Evolutionary conservation across 1,140 invertebrate species (phyloP).

Genomic region (Zaprionus taronus): DNA sequence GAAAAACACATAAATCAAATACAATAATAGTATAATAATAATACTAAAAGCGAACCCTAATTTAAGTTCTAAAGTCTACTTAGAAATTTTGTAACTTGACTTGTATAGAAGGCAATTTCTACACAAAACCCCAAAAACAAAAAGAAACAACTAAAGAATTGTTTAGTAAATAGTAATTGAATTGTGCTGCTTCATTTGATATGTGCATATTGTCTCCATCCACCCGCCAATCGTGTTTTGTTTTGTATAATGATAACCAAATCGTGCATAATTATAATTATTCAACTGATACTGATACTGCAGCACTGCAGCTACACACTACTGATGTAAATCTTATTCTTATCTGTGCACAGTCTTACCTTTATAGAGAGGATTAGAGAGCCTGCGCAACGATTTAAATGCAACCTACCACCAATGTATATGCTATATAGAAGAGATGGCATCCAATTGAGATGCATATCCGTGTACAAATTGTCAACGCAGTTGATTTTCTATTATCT

Average conservation of each 20-base stretch:
- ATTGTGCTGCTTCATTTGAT: constrained; percentile 47
- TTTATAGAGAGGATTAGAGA: constrained; percentile 32
- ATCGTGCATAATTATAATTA: constrained; percentile 71
- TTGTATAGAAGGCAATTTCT: constrained; percentile 70
- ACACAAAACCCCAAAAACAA: constrained; percentile 44
- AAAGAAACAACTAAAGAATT: constrained; percentile 21
- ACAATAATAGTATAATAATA: constrained; percentile 40
- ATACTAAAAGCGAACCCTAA: constrained; percentile 44
- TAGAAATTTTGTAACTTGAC: constrained; percentile 72
- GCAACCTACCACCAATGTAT: constrained; percentile 64
- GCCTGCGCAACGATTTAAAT: constrained; percentile 32
- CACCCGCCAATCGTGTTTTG: constrained; percentile 70
- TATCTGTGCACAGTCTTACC: constrained; percentile 48
- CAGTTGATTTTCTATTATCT: constrained; percentile 56
- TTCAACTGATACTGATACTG: constrained; percentile 26
- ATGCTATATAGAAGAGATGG: constrained; percentile 55
- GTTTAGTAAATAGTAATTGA: constrained; percentile 38
- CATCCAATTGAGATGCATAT: constrained; percentile 56
- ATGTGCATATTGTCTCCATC: constrained; percentile 55
- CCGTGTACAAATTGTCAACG: constrained; percentile 41
- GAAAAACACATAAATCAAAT: constrained; percentile 28
- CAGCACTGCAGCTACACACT: neutral
- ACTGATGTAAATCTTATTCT: constrained; percentile 60
- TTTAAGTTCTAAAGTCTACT: constrained; percentile 70
- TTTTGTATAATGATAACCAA: constrained; percentile 77